These are phyloP conservation scores for Xiphorhynchus erythropygius DNA, from an alignment of 2,797 vertebrate species.

Conservation along the genomic window DNA sequence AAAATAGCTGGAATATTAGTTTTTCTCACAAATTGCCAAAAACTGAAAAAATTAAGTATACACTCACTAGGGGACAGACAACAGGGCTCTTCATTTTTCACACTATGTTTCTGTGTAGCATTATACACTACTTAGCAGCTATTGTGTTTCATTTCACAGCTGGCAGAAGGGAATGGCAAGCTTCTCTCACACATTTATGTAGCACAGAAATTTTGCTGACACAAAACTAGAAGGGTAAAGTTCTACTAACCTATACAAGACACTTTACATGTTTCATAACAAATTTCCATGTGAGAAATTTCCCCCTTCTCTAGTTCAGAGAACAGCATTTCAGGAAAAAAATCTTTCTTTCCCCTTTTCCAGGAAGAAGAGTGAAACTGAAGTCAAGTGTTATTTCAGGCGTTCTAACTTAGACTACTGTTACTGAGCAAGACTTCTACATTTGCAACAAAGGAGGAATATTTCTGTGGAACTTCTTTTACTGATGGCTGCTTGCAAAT, in stretches of 20 bases:
- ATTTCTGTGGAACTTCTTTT: not conserved
- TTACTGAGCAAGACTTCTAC: not conserved
- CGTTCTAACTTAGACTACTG: not conserved
- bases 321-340: not conserved
- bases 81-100: not conserved
- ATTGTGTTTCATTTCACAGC: not conserved
- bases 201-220: not conserved
- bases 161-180: not conserved
- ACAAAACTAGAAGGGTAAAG: not conserved
- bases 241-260: not conserved
- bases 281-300: not conserved
- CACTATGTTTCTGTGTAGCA: not conserved
- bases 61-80: not conserved
- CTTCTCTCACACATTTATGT: not conserved
- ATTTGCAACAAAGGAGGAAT: not conserved
- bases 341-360: not conserved
- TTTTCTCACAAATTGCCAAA: not conserved
- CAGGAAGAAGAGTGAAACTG: not conserved
- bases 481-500: not conserved
- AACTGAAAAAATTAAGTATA: not conserved
- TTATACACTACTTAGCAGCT: not conserved
- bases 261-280: not conserved
- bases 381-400: not conserved
- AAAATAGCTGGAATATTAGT: not conserved
- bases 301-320: not conserved